Conservation (phyloP, 1,140 invertebrate species). For the Araneus ventricosus region DNA sequence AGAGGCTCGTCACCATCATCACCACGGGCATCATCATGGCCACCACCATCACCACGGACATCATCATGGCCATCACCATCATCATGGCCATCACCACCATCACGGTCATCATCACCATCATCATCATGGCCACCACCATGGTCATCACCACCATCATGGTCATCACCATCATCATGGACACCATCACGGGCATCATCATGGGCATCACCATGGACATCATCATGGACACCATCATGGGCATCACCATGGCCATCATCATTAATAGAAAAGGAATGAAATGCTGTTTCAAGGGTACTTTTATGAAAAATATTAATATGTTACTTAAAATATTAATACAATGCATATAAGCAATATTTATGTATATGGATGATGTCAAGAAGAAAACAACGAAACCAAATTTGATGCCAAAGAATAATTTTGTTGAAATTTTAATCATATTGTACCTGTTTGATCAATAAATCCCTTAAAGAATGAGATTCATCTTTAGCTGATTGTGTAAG, state of each 20-base stretch:
- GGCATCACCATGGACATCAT: conserved; percentile 5
- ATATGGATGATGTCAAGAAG: too few relatives aligned
- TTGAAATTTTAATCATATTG: too few relatives aligned
- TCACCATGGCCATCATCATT: background rate
- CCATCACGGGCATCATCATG: too few relatives aligned
- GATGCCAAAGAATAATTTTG: too few relatives aligned
- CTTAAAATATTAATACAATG: too few relatives aligned
- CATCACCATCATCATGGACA: conserved; percentile 5
- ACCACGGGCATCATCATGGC: conserved; percentile 31
- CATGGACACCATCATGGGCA: conserved; percentile 19
- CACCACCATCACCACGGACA: background rate
- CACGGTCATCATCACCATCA: conserved; percentile 1
- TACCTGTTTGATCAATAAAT: too few relatives aligned
- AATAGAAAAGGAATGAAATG: background rate
- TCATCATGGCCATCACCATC: background rate
- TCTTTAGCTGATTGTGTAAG: too few relatives aligned
- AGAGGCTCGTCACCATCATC: conserved; percentile 55
- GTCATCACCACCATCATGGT: background rate
- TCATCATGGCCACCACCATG: background rate
- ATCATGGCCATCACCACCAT: background rate
- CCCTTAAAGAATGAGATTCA: too few relatives aligned
- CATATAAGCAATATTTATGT: too few relatives aligned
- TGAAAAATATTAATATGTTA: background rate
- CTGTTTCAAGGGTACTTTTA: background rate
- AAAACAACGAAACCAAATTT: too few relatives aligned